These are phyloP conservation scores for Antennarius striatus DNA, from an alignment of 2,113 vertebrate species.

Conservation along the genomic window DNA sequence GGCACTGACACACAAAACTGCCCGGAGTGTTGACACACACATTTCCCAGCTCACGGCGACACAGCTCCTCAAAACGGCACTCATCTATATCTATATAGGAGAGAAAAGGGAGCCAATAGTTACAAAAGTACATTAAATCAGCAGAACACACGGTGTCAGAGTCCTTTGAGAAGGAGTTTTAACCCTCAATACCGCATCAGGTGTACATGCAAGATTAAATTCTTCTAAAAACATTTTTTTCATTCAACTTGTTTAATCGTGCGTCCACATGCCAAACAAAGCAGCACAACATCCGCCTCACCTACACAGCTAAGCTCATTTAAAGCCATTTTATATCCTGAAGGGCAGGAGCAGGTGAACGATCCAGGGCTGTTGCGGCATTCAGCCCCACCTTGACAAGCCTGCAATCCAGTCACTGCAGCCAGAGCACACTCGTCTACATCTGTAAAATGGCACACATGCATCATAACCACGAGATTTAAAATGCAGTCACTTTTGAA, in stretches of 20 bases:
- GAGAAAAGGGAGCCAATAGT: not conserved
- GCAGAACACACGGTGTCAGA: not conserved
- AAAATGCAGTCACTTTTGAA: not conserved
- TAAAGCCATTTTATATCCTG: slow-evolving; percentile 72
- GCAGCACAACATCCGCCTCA: slow-evolving; percentile 48
- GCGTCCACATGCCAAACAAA: not conserved
- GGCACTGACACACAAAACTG: slow-evolving; percentile 79
- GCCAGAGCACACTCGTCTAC: slow-evolving; percentile 81
- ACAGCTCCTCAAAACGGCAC: slow-evolving; percentile 80
- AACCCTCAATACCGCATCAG: too few relatives aligned
- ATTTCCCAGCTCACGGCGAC: slow-evolving; percentile 78
- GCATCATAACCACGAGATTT: not conserved
- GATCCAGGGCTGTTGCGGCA: slow-evolving; percentile 80
- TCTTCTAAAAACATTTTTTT: not conserved
- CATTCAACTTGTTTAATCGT: not conserved
- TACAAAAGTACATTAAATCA: not conserved
- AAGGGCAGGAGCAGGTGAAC: slow-evolving; percentile 77
- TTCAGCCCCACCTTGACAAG: slow-evolving; percentile 62
- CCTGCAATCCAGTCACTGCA: slow-evolving; percentile 75
- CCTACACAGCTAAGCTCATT: slow-evolving; percentile 76
- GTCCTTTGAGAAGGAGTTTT: not conserved
- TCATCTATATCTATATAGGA: slow-evolving; percentile 79
- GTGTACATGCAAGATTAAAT: not conserved
- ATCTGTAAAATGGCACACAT: slow-evolving; percentile 61
- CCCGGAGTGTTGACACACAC: slow-evolving; percentile 81